Conservation (phyloP, 2,888 invertebrate genomes). For the Pachycephus smyrnensis region DNA sequence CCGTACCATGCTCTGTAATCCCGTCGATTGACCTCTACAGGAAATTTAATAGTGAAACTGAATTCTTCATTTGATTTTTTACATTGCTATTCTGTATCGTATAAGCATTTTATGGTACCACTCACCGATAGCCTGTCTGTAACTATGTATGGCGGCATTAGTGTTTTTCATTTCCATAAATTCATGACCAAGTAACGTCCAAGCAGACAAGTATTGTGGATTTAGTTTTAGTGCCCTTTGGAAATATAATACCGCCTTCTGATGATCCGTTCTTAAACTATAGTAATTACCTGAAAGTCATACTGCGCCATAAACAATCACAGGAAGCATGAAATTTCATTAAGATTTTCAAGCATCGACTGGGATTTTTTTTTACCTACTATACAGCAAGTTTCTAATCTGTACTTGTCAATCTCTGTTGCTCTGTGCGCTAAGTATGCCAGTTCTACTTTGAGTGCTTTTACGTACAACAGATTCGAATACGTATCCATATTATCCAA, state of each 20-base stretch:
- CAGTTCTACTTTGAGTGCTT: constrained; percentile 91
- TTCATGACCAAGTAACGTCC: constrained; percentile 99
- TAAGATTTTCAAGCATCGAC: background rate
- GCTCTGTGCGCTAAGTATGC: constrained; percentile 94
- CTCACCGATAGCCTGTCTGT: constrained; percentile 93
- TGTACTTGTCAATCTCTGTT: constrained; percentile 94
- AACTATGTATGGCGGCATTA: constrained; percentile 98
- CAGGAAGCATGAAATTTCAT: background rate
- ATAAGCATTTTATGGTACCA: constrained; percentile 13
- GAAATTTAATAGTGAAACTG: constrained; percentile 22
- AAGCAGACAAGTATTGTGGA: constrained; percentile 94
- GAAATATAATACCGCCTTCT: constrained; percentile 97
- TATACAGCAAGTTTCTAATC: constrained; percentile 97
- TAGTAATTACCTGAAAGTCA: constrained; percentile 88
- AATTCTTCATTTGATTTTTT: background rate
- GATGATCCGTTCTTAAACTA: constrained; percentile 94
- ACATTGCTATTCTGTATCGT: constrained; percentile 9
- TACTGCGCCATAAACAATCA: constrained; percentile 9
- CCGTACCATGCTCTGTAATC: constrained; percentile 99
- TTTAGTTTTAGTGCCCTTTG: constrained; percentile 94
- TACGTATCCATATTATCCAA: constrained; percentile 97
- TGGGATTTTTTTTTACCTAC: constrained; percentile 76
- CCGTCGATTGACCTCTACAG: constrained; percentile 88
- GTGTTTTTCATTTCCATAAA: constrained; percentile 99
- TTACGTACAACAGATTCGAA: constrained; percentile 95